phyloP scores from a whole-genome alignment of 92 coral and sea anemone species.

The Porites evermanni region DNA sequence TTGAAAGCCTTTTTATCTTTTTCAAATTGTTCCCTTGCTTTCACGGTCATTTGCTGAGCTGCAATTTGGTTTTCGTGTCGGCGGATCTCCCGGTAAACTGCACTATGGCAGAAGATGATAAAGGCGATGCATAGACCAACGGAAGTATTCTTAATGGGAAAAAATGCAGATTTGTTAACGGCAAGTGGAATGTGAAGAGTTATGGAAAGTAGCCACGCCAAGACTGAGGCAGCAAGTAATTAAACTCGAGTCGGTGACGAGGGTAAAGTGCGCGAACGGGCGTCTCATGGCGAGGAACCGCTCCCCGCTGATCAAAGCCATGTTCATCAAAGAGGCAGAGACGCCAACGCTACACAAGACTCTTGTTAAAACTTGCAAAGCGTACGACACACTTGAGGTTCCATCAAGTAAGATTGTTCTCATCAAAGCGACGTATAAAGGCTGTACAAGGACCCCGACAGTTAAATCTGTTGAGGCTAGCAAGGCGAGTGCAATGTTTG shows the following conservation, averaged over 20 bases:
- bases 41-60: slow-evolving; percentile 1
- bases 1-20: background rate
- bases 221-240: background rate
- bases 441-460: no score
- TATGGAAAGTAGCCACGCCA: slow-evolving; percentile 1
- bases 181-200: background rate
- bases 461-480: no score
- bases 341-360: background rate
- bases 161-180: background rate
- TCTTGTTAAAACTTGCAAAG: background rate
- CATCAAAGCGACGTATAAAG: no score
- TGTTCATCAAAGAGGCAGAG: background rate
- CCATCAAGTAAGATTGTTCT: no score
- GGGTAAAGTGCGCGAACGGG: background rate
- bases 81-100: background rate
- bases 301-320: background rate
- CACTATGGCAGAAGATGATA: background rate
- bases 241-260: slow-evolving; percentile 4
- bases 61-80: background rate
- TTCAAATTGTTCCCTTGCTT: background rate
- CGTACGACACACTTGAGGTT: background rate
- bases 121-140: background rate
- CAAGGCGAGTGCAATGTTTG: no score
- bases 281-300: background rate
- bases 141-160: background rate